These are phyloP conservation scores for Andrena praecox DNA, from an alignment of 2,888 invertebrate genomes.

Conservation along the genomic window DNA sequence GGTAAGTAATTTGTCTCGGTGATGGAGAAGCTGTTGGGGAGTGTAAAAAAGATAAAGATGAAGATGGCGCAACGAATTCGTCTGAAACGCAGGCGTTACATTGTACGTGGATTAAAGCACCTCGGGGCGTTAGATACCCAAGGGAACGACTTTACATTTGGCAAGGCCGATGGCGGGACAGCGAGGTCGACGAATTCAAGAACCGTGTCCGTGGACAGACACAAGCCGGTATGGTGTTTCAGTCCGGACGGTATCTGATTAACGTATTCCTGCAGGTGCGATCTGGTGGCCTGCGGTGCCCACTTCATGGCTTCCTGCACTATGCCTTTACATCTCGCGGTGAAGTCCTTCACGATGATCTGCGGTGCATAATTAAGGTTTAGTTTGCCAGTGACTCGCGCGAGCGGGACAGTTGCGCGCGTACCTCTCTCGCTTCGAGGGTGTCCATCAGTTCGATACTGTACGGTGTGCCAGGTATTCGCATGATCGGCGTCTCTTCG, in stretches of 20 bases:
- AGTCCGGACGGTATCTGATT: constrained; percentile 91
- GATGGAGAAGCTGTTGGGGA: neutral
- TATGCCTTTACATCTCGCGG: constrained; percentile 96
- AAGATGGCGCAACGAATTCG: constrained; percentile 86
- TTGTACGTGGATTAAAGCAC: neutral
- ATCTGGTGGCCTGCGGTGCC: constrained; percentile 98
- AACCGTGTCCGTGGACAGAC: constrained; percentile 95
- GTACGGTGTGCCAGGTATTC: constrained; percentile 94
- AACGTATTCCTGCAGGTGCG: constrained; percentile 96
- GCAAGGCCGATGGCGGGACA: constrained; percentile 63
- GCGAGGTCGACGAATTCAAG: constrained; percentile 89
- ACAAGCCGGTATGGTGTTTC: constrained; percentile 94
- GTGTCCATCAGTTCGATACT: constrained; percentile 96
- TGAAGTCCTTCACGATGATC: constrained; percentile 97
- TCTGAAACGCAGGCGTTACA: constrained; percentile 68
- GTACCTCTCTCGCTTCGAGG: constrained; percentile 94
- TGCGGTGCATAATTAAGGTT: constrained; percentile 79
- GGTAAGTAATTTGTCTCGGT: neutral
- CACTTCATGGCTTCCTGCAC: constrained; percentile 99
- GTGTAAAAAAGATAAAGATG: neutral
- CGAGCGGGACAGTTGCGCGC: constrained; percentile 18
- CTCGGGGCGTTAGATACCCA: neutral
- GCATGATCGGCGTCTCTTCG: constrained; percentile 94
- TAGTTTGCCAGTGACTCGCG: neutral
- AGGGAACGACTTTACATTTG: constrained; percentile 61